Conservation (phyloP, 92 coral and sea anemone species). For the Chrysogorgia sp. region DNA sequence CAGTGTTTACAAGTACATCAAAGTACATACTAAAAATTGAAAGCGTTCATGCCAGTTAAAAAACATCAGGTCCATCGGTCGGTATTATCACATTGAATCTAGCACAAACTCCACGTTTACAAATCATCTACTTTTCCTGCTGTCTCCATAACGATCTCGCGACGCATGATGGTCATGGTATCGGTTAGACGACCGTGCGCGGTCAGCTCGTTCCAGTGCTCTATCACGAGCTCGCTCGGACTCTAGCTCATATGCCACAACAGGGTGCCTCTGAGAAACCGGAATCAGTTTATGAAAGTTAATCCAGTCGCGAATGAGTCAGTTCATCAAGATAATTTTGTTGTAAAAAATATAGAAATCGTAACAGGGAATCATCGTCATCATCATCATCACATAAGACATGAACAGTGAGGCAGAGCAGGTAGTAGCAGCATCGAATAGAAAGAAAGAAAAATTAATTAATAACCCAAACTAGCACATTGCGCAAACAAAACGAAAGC, state of each 20-base stretch:
- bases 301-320: background rate
- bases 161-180: conserved; percentile 74
- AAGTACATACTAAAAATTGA: too few species aligned
- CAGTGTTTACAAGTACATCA: background rate
- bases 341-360: background rate
- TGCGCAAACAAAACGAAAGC: too few species aligned
- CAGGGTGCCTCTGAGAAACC: conserved; percentile 33
- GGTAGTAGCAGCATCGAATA: background rate
- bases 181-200: conserved; percentile 87
- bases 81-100: background rate
- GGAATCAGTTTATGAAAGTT: conserved; percentile 2
- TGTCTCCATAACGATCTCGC: conserved; percentile 77
- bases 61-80: background rate
- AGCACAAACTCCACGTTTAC: background rate
- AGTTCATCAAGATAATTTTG: background rate
- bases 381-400: background rate
- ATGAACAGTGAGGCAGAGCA: background rate
- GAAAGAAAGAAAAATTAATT: conserved; percentile 1
- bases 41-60: too few species aligned
- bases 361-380: too few species aligned
- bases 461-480: background rate
- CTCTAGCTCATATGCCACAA: conserved; percentile 31
- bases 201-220: conserved; percentile 88
- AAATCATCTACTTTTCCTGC: conserved; percentile 29
- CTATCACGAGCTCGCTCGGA: conserved; percentile 79